Evolutionary conservation across 2,888 invertebrate genomes (phyloP).

Genomic region (Anodontia alba): DNA sequence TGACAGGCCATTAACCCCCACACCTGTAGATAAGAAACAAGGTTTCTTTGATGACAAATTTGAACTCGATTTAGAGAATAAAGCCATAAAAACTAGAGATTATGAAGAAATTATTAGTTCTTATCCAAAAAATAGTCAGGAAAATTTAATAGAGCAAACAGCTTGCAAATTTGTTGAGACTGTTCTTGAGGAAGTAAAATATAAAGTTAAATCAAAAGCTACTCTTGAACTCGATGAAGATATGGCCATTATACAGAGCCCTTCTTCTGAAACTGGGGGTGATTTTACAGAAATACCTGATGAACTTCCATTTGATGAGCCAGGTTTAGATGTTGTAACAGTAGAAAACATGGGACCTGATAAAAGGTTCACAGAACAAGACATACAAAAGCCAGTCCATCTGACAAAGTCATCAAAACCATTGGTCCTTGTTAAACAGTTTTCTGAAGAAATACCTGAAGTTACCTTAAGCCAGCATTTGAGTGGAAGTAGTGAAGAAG

Average conservation of each 20-base stretch:
- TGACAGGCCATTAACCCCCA: slow-evolving; percentile 87
- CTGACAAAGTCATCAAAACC: slow-evolving; percentile 25
- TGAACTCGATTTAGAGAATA: slow-evolving; percentile 21
- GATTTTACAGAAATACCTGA: slow-evolving; percentile 57
- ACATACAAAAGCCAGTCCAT: not conserved
- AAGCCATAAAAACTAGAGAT: slow-evolving; percentile 37
- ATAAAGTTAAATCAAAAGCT: slow-evolving; percentile 67
- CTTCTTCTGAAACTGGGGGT: slow-evolving; percentile 60
- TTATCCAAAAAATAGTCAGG: slow-evolving; percentile 15
- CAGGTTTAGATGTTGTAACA: slow-evolving; percentile 33
- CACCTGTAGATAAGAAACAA: slow-evolving; percentile 79
- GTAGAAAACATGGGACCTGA: slow-evolving; percentile 10
- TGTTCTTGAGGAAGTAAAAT: slow-evolving; percentile 80
- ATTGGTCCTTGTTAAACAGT: slow-evolving; percentile 64
- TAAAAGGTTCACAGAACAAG: not conserved
- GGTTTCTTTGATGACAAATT: slow-evolving; percentile 67
- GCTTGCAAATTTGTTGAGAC: slow-evolving; percentile 80
- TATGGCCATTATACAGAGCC: slow-evolving; percentile 56
- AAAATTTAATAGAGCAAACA: slow-evolving; percentile 69
- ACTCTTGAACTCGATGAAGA: slow-evolving; percentile 60
- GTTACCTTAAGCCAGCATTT: slow-evolving; percentile 88
- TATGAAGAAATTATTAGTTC: slow-evolving; percentile 44
- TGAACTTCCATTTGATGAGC: slow-evolving; percentile 53
- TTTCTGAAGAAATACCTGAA: slow-evolving; percentile 86
- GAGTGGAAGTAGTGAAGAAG: slow-evolving; percentile 77